phyloP scores from a whole-genome alignment of 2,888 invertebrate species.

The Mesodorylaimus sp. region DNA sequence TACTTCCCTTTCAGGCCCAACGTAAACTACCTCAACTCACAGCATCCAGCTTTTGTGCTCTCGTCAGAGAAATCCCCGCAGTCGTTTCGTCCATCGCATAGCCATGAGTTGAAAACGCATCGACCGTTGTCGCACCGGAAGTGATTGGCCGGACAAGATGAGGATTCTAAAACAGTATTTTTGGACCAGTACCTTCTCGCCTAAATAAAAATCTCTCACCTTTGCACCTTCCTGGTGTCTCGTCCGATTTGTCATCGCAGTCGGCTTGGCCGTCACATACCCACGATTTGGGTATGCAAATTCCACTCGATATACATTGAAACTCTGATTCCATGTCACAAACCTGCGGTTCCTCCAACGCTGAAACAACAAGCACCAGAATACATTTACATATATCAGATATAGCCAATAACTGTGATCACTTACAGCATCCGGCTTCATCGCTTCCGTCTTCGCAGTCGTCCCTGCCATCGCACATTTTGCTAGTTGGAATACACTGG shows the following conservation, averaged over 20 bases:
- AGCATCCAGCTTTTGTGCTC: not conserved
- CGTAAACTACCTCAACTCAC: not conserved
- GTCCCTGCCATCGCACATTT: conserved; percentile 84
- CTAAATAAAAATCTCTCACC: not conserved
- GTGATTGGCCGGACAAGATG: conserved; percentile 39
- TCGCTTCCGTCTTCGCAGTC: conserved; percentile 59
- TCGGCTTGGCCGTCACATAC: conserved; percentile 91
- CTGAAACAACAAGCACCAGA: not conserved
- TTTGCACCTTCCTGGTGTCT: conserved; percentile 33
- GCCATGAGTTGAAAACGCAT: conserved; percentile 27
- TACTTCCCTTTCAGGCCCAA: not conserved
- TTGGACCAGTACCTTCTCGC: not conserved
- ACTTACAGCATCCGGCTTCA: conserved; percentile 37
- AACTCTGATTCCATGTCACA: conserved; percentile 14
- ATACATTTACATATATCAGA: not conserved
- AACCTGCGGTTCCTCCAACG: not conserved
- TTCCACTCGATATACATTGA: conserved; percentile 41
- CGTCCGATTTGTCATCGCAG: conserved; percentile 88
- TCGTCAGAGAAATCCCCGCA: conserved; percentile 21
- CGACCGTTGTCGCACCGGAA: conserved; percentile 30
- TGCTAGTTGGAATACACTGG: conserved; percentile 71
- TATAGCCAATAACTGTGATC: not conserved
- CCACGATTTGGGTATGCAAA: conserved; percentile 85
- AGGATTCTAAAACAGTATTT: conserved; percentile 15
- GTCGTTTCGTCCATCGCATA: conserved; percentile 27